Conservation (phyloP, 2,888 invertebrate genomes). For the Caradrina kadenii region DNA sequence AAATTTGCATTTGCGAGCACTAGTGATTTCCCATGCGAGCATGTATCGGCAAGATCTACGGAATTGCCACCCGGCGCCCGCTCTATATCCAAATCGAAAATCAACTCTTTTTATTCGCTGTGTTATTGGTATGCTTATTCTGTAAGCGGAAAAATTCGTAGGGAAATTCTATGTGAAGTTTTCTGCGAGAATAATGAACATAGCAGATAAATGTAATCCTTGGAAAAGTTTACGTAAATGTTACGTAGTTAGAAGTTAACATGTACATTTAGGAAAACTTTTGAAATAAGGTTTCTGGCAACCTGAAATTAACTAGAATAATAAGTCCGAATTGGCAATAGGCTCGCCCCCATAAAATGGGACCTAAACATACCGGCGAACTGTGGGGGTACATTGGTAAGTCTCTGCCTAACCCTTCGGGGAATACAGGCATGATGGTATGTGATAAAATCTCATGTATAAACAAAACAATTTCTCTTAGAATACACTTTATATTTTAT, state of each 20-base stretch:
- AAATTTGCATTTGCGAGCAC: constrained; percentile 80
- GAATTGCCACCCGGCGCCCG: constrained; percentile 79
- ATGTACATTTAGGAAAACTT: too few species aligned
- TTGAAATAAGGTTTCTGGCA: not conserved
- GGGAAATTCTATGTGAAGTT: constrained; percentile 8
- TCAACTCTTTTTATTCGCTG: constrained; percentile 83
- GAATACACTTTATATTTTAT: too few species aligned
- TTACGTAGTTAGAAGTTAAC: not conserved
- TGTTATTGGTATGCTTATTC: constrained; percentile 77
- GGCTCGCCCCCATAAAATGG: too few species aligned
- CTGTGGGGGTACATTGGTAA: too few species aligned
- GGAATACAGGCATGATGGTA: too few species aligned
- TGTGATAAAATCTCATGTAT: not conserved
- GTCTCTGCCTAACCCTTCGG: too few species aligned
- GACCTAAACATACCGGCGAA: too few species aligned
- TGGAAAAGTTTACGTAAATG: not conserved
- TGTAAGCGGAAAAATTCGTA: constrained; percentile 47
- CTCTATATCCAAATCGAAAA: constrained; percentile 85
- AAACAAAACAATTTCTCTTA: too few species aligned
- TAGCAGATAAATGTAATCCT: not conserved
- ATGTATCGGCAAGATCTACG: constrained; percentile 75
- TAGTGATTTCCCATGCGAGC: constrained; percentile 82
- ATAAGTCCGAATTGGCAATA: too few species aligned
- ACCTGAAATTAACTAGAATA: not conserved
- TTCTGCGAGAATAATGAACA: not conserved